Evolutionary conservation across 2,113 vertebrate genomes (phyloP), one percentile per base, ranked within the genome.

Genomic region (Corydoras maculifer): DNA sequence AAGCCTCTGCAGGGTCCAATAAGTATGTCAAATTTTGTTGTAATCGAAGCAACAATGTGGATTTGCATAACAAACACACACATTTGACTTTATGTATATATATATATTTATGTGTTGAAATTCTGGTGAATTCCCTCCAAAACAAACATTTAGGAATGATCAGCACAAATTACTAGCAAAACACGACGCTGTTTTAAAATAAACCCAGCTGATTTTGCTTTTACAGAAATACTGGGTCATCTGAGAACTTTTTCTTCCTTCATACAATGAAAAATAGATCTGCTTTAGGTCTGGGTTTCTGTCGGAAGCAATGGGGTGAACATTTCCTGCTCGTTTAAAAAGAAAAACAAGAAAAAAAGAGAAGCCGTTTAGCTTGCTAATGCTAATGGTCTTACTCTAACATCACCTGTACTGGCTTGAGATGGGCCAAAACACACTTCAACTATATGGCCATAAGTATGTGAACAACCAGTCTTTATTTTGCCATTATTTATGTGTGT

Each of bases 71-170:
- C 81, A 74, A 83, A 77, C 18, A 25, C 18, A 25, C 18, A 25
- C 18, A 25, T 25, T 25, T 25, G 18, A 25, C 18, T 25, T 25
- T 25, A 25, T 25, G 18, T 25, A 25, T 25, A 25, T 25, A 25
- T 25, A 82, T 80, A 79, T 62, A 73, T 71, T 70, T 72, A 83
- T 86, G 79, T 88, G 82, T 90, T 90, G 88, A 88, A 25, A 25
- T 25, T 25, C 18, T 25, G 18, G 18, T 25, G 65, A 79, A 79
- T 72, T 77, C 49, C 25, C 68, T 90, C 89, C 89, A 90, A 91
- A 73, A 90, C 89, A 86, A 91, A 91, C 86, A 91, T 90, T 90
- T 86, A 88, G 86, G 88, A 90, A 87, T 77, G 82, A 86, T 85
- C 75, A 12, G 89, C 86, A 82, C 81, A 88, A 90, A 90, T 91